phyloP scores from a whole-genome alignment of 2,113 vertebrate species.

The Tricholaema leucomelas region DNA sequence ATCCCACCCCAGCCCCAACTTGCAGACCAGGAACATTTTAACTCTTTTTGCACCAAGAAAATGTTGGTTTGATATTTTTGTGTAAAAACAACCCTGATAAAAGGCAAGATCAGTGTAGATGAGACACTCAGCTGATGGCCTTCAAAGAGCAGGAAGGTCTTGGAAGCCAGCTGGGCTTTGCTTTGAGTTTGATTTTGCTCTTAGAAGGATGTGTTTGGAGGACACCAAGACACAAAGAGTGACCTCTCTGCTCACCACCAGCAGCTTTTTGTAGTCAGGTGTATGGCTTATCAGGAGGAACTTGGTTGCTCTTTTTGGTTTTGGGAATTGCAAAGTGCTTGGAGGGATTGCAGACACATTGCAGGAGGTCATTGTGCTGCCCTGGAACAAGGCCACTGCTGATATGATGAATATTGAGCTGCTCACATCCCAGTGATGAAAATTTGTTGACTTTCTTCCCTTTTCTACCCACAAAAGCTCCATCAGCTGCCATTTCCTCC shows the following conservation, averaged over 20 bases:
- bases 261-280: not conserved
- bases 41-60: no score
- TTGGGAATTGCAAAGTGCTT: not conserved
- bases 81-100: no score
- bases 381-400: slow-evolving; percentile 5
- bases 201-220: not conserved
- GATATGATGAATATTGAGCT: not conserved
- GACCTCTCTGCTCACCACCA: not conserved
- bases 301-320: not conserved
- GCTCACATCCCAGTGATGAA: not conserved
- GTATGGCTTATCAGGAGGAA: not conserved
- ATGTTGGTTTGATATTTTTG: no score
- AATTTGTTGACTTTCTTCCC: not conserved
- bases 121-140: no score
- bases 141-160: not conserved
- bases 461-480: not conserved
- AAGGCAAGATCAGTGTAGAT: no score
- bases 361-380: not conserved
- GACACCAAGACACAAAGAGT: accelerated
- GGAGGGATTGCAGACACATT: not conserved
- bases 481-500: not conserved
- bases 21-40: no score
- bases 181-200: not conserved
- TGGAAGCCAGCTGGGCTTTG: accelerated
- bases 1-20: no score